Percentiles rank a stretch among this genome's conserved stretches.
Evolutionary conservation across 2,113 vertebrate genomes (phyloP).

Genomic region (Hypomesus transpacificus): DNA sequence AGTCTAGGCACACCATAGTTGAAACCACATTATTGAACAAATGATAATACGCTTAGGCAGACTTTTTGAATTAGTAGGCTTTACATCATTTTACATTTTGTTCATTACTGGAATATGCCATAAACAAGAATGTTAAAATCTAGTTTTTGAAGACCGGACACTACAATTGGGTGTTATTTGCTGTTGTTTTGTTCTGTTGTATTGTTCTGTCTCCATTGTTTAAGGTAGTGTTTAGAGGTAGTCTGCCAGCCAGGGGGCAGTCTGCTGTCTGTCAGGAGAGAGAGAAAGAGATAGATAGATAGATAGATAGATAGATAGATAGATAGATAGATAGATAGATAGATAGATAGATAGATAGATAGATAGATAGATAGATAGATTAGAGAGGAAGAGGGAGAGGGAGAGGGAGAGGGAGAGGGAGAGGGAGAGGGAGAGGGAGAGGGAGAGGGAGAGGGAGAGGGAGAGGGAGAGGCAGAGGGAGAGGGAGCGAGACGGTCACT

Average conservation of each 20-base stretch:
- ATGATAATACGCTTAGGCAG: too few species aligned
- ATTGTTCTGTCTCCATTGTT: constrained; percentile 16
- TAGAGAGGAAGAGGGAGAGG: constrained; percentile 3
- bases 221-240: constrained; percentile 5
- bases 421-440: neutral
- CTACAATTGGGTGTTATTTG: neutral
- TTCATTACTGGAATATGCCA: neutral
- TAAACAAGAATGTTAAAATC: neutral
- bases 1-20: too few species aligned
- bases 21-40: too few species aligned
- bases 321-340: neutral
- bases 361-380: neutral
- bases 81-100: too few species aligned
- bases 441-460: neutral
- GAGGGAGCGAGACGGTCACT: constrained; percentile 1
- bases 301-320: too few species aligned
- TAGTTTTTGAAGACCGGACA: neutral
- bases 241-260: neutral
- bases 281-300: neutral
- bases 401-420: neutral
- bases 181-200: constrained; percentile 4
- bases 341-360: neutral
- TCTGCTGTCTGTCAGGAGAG: constrained; percentile 3
- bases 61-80: too few species aligned
- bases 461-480: constrained; percentile 9